Evolutionary conservation across 2,888 invertebrate species (phyloP), one percentile per base, ranked within the genome.

Genomic region (Crepidodera aurea): DNA sequence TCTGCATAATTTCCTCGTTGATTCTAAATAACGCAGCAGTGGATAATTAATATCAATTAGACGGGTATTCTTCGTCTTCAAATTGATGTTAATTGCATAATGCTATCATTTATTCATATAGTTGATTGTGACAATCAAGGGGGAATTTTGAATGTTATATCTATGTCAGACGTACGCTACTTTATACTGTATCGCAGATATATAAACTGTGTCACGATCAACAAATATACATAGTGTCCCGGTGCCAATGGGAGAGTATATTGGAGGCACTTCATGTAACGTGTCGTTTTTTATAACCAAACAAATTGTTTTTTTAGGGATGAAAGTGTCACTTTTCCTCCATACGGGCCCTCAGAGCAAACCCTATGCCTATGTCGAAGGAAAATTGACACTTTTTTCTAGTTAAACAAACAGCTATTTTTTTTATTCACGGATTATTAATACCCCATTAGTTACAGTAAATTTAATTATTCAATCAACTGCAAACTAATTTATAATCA

Each of bases 21-120:
- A 77, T 75, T 74, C 71, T 75, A 75, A n/a, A 75, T 75, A 75
- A 73, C 74, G 70, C 72, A 72, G 63, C 55, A 61, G 66, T 54
- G 32, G 70, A 72, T 74, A 77, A 77, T 77, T 77, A 76, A 75
- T 75, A 75, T 72, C 75, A 73, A 77, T 77, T 77, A 76, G 71
- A 67, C 67, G 68, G 66, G 64, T 59, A 66, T 69, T 66, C 66
- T 68, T 71, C 60, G 63, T 58, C 64, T 53, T 55, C 51, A 59
- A 65, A 64, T 65, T 65, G 61, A 65, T 64, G 54, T 62, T 60
- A 61, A 64, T 64, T 62, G 59, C 48, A 53, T 64, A 64, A 61
- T 64, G 37, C 53, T 55, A 66, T 64, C 58, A 55, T 65, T 59
- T 56, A 61, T 65, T 59, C 48, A 51, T 60, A 57, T 48, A 56